Conservation (phyloP, 2,113 vertebrate species). For the Vulpes lagopus region DNA sequence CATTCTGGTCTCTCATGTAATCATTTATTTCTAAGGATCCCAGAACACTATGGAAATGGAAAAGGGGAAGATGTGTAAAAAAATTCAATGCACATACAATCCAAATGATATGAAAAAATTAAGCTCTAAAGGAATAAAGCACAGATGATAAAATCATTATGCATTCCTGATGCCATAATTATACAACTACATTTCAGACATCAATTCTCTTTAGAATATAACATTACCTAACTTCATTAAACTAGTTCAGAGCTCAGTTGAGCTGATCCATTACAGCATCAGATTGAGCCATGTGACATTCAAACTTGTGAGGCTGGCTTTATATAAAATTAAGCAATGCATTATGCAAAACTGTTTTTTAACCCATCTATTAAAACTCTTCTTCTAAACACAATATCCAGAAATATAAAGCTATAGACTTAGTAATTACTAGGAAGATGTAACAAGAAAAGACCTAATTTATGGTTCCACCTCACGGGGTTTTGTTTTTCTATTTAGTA, state of each 20-base stretch:
- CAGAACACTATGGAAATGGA: background rate
- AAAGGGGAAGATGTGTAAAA: background rate
- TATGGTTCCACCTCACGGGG: background rate
- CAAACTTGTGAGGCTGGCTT: constrained; percentile 20
- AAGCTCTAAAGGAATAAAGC: constrained; percentile 54
- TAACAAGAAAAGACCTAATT: background rate
- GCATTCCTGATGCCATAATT: constrained; percentile 54
- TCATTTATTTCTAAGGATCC: constrained; percentile 29
- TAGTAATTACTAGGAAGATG: constrained; percentile 7
- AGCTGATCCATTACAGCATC: constrained; percentile 47
- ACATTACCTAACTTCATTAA: constrained; percentile 65
- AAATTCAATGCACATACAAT: constrained; percentile 13
- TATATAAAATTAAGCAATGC: constrained; percentile 47
- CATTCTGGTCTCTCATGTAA: constrained; percentile 35
- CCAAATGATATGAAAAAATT: constrained; percentile 45
- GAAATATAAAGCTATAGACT: background rate
- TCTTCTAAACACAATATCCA: constrained; percentile 45
- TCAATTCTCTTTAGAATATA: constrained; percentile 64
- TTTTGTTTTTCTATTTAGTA: background rate
- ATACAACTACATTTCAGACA: constrained; percentile 58
- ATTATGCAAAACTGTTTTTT: constrained; percentile 52
- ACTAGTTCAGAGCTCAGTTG: constrained; percentile 45
- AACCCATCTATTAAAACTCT: background rate
- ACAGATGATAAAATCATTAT: constrained; percentile 43
- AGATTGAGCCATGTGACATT: constrained; percentile 49